Evolutionary conservation across 2,888 invertebrate genomes (phyloP).

Genomic region (Calephelis perditalis): DNA sequence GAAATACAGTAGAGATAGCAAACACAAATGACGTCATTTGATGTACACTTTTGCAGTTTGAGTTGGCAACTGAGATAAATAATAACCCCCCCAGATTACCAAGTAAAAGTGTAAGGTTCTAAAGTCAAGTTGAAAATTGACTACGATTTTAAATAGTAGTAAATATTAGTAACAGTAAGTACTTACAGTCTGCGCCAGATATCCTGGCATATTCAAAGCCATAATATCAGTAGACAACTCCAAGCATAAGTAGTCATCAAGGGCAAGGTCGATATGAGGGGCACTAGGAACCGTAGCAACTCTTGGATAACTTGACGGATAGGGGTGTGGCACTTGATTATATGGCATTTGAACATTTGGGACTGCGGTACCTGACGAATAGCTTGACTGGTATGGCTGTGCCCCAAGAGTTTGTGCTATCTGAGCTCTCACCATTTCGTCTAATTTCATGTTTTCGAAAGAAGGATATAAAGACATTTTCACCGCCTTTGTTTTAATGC

Average conservation of each 20-base stretch:
- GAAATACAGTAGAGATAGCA: no score
- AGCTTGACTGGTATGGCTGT: conserved; percentile 32
- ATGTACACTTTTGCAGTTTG: no score
- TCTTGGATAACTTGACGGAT: conserved; percentile 28
- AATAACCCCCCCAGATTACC: no score
- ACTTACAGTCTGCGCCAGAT: conserved; percentile 68
- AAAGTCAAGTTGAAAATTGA: no score
- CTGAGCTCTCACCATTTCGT: conserved; percentile 87
- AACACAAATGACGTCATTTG: no score
- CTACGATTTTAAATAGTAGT: no score
- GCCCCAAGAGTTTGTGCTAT: conserved; percentile 51
- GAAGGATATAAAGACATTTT: conserved; percentile 94
- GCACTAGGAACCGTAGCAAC: conserved; percentile 30
- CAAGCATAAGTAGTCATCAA: conserved; percentile 91
- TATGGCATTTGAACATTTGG: conserved; percentile 59
- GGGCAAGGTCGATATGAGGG: conserved; percentile 82
- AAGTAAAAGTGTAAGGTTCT: no score
- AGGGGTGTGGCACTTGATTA: conserved; percentile 40
- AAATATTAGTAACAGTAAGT: no score
- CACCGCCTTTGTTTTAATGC: conserved; percentile 12
- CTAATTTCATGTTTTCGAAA: conserved; percentile 95
- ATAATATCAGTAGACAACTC: conserved; percentile 86
- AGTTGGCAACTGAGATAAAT: no score
- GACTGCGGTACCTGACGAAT: conserved; percentile 18
- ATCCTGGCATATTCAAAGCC: conserved; percentile 86